Base-by-base conservation (phyloP, 2,797 vertebrate species). In the Fistularia tabacaria region DNA sequence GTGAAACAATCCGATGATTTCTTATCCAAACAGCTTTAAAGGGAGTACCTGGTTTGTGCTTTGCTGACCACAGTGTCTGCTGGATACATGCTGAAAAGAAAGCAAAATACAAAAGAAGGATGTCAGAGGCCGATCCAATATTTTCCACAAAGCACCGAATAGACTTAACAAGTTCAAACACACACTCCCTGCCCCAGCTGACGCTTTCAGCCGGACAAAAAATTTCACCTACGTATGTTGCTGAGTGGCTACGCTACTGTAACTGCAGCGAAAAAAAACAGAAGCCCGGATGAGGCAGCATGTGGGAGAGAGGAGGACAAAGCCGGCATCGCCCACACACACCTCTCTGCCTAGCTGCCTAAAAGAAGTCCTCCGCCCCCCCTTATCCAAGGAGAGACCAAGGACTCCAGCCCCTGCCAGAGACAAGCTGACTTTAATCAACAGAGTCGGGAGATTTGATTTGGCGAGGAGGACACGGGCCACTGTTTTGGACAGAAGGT, bases 61-160 rank as follows among this genome's bases (percentile, higher is more conserved):
- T 85, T 98, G 96, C 87, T 98, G 97, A 74, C 96, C 95, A 74
- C 94, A 98, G 92, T 99, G 96, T 77, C 96, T 91, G 86, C 96
- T 99, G 85, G 97, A 98, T 70, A 97, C 91, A 80, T 99, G 97
- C 97, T 99, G 83, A 80, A 66, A 88, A 81, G 55, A 83, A 68
- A 73, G 84, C 80, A 64, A 89, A 82, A 56, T 82, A 69, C 42
- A 77, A 76, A 67, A 62, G 49, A 67, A 57, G 79, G 66, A 79
- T 82, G 46, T 82, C 57, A 82, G 36, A 6, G 45, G 38, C 48
- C 62, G 55, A 65, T 76, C 45, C 71, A 62, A 50, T 52, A 48
- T 72, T 67, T 64, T 74, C 80, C 77, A 63, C 66, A 37, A 71
- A 62, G 48, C 50, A 47, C 40, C 72, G 59, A 69, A 74, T 62